phyloP scores from a whole-genome alignment of 2,797 vertebrate genomes.

The Thripadectes ignobilis region DNA sequence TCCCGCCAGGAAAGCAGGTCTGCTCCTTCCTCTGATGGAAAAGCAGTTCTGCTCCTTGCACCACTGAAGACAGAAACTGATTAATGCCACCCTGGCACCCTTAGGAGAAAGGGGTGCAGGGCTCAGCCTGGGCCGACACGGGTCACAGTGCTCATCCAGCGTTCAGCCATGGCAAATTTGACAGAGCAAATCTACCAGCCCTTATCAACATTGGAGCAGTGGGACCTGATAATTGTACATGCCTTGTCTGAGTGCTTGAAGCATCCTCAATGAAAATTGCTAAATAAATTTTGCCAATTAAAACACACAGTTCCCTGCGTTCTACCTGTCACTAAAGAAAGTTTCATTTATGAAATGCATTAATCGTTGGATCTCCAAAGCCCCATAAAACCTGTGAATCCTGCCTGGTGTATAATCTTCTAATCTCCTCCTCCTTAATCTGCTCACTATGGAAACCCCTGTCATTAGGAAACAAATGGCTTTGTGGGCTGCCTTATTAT shows the following conservation, averaged over 20 bases:
- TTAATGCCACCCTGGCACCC: not conserved
- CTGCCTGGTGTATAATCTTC: constrained; percentile 63
- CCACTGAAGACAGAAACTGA: not conserved
- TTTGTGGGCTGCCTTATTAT: constrained; percentile 59
- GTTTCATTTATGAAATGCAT: constrained; percentile 53
- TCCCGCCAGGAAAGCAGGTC: not conserved
- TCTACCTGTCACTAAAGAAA: not conserved
- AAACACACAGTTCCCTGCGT: not conserved
- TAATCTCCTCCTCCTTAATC: constrained; percentile 66
- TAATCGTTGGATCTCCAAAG: constrained; percentile 60
- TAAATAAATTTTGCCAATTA: constrained; percentile 44
- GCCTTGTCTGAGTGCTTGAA: not conserved
- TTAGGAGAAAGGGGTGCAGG: not conserved
- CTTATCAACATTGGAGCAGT: accelerated
- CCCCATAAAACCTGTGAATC: constrained; percentile 61
- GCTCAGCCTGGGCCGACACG: not conserved
- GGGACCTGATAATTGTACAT: accelerated
- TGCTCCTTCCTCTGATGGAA: not conserved
- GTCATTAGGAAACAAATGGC: constrained; percentile 74
- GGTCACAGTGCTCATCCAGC: not conserved
- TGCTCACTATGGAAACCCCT: constrained; percentile 66
- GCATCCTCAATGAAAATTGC: not conserved
- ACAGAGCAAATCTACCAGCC: not conserved
- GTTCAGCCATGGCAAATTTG: accelerated
- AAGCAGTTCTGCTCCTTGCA: not conserved